These are phyloP conservation scores for Watsonalla binaria DNA, from an alignment of 2,888 invertebrate genomes.

Conservation along the genomic window DNA sequence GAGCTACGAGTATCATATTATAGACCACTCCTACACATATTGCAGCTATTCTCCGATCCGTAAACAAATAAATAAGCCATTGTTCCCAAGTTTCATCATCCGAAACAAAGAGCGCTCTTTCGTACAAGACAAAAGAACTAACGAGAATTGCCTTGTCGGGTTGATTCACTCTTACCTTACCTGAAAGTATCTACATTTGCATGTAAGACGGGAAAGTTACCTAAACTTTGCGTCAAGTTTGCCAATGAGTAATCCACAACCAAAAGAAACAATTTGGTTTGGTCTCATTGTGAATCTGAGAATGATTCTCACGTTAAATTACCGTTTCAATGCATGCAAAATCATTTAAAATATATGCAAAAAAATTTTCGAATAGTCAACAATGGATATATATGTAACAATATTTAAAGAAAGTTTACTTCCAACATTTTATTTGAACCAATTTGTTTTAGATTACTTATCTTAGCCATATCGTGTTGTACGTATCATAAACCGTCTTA, in stretches of 20 bases:
- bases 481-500: too few species aligned
- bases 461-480: too few species aligned
- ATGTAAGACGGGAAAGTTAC: not conserved
- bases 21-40: slow-evolving; percentile 27
- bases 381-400: too few species aligned
- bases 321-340: too few species aligned
- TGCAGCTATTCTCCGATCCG: slow-evolving; percentile 36
- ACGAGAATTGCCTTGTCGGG: slow-evolving; percentile 14
- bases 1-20: not conserved
- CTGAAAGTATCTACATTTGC: not conserved
- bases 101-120: slow-evolving; percentile 45
- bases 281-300: too few species aligned
- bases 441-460: too few species aligned
- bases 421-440: too few species aligned
- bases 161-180: slow-evolving; percentile 8
- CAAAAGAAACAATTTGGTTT: too few species aligned
- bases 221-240: not conserved
- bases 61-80: slow-evolving; percentile 56
- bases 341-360: too few species aligned
- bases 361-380: too few species aligned
- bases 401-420: too few species aligned
- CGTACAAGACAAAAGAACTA: slow-evolving; percentile 33
- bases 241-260: not conserved
- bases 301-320: too few species aligned
- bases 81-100: slow-evolving; percentile 53